Base-by-base conservation (phyloP, 2,888 invertebrate species). In the Salpingus planirostris region DNA sequence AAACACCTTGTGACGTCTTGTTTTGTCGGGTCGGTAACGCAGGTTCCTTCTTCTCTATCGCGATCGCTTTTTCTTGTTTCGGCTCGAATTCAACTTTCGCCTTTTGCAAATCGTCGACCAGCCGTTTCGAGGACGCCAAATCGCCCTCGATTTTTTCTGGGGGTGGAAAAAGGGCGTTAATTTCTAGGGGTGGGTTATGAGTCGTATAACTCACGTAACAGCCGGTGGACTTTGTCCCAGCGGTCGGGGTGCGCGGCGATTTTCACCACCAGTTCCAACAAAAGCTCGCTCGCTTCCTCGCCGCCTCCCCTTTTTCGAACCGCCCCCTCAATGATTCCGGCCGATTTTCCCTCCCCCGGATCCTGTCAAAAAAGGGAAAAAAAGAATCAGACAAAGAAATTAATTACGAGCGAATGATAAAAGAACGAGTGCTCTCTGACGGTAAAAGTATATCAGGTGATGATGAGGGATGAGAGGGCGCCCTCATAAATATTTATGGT, bases 231-330 rank as follows among this genome's bases (percentile, higher is more conserved):
- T 46, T 52, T 56, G 34, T 54, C 50, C 65, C 65, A 65, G 33
- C 60, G 58, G 33, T 61, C 55, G 6, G 65, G 65, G 49, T 65
- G 57, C 7, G 59, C 52, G 11, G 63, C 62, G 28, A 65, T 63
- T 47, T 60, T 61, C 12, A 63, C 55, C 50, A 65, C 55, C 38
- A 65, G 47, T 39, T 65, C 62, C 25, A 65, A 40, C 5, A 65
- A 55, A 15, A 60, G 43, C 42, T 60, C 60, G 37, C 59, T 60
- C 7, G 60, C 62, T 21, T 48, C 52, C 10, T 50, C 36, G 30
- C 36, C 34, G 28, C n/a, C n/a, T n/a, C n/a, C n/a, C n/a, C n/a
- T n/a, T n/a, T n/a, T n/a, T n/a, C n/a, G n/a, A n/a, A n/a, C n/a
- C n/a, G n/a, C n/a, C n/a, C n/a, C n/a, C n/a, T n/a, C n/a, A n/a